phyloP scores from a whole-genome alignment of 2,113 vertebrate genomes.

The Euleptes europaea region DNA sequence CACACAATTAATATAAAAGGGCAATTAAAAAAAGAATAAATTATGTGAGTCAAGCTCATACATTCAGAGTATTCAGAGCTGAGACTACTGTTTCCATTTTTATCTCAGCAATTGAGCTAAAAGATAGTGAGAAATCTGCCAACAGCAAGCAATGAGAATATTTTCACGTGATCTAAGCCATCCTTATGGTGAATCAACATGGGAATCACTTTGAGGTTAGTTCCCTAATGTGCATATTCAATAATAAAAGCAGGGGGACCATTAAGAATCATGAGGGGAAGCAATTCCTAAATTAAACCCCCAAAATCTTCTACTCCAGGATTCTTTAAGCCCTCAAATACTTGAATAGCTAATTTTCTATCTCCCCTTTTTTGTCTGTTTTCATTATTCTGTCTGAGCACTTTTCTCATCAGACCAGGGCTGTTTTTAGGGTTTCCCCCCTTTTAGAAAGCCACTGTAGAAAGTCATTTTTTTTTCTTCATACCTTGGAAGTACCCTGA shows the following conservation, averaged over 20 bases:
- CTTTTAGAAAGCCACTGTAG: no score
- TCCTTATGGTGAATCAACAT: not conserved
- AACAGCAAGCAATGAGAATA: not conserved
- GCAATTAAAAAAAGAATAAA: conserved; percentile 23
- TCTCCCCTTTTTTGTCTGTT: no score
- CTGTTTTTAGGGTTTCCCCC: no score
- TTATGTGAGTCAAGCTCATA: not conserved
- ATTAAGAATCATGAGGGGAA: no score
- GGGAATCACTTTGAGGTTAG: not conserved
- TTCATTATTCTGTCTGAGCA: no score
- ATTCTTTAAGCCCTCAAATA: no score
- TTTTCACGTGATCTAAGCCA: not conserved
- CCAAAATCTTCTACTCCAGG: no score
- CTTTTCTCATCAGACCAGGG: no score
- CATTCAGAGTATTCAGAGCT: conserved; percentile 42
- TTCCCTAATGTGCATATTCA: not conserved
- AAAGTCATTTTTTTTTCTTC: no score
- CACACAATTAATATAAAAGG: conserved; percentile 33
- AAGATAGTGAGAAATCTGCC: not conserved
- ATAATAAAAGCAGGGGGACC: not conserved
- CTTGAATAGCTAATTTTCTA: no score
- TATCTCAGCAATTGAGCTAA: conserved; percentile 11
- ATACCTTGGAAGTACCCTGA: no score
- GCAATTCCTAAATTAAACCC: no score
- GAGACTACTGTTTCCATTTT: conserved; percentile 33